These are phyloP conservation scores for Cranoglanis bouderius DNA, from an alignment of 2,113 vertebrate genomes.

Conservation along the genomic window DNA sequence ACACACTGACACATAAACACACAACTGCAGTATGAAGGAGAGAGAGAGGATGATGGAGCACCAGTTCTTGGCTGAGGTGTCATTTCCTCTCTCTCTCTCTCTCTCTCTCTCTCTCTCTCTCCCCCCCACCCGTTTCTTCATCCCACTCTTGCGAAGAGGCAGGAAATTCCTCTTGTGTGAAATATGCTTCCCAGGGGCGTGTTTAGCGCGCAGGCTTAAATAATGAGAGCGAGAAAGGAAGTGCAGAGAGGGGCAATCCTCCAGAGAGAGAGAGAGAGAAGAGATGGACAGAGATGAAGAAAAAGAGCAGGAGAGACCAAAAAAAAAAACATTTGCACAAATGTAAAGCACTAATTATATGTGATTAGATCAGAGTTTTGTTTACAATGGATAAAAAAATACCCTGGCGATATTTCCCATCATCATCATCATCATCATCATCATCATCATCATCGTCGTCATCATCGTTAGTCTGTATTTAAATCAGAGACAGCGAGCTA, in stretches of 20 bases:
- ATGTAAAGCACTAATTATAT: neutral
- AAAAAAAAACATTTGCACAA: neutral
- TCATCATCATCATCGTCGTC: neutral
- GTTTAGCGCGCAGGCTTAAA: conserved; percentile 49
- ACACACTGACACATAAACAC: conserved; percentile 15
- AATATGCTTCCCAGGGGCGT: conserved; percentile 57
- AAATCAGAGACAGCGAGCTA: neutral
- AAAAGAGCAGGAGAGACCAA: neutral
- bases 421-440: neutral
- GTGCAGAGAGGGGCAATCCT: conserved; percentile 28
- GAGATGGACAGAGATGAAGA: neutral
- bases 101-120: conserved; percentile 18
- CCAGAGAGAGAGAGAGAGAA: conserved; percentile 26
- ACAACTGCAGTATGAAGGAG: neutral
- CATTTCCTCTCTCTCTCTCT: conserved; percentile 8
- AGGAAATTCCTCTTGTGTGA: conserved; percentile 58
- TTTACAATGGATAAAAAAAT: neutral
- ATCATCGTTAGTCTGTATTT: neutral
- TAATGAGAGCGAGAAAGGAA: conserved; percentile 43
- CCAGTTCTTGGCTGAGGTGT: conserved; percentile 30
- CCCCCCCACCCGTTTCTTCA: neutral
- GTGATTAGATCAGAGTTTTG: neutral
- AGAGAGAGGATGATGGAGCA: conserved; percentile 16
- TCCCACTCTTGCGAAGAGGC: conserved; percentile 48
- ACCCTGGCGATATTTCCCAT: neutral